Conservation (phyloP, 2,888 invertebrate species). For the Adelphocoris suturalis region DNA sequence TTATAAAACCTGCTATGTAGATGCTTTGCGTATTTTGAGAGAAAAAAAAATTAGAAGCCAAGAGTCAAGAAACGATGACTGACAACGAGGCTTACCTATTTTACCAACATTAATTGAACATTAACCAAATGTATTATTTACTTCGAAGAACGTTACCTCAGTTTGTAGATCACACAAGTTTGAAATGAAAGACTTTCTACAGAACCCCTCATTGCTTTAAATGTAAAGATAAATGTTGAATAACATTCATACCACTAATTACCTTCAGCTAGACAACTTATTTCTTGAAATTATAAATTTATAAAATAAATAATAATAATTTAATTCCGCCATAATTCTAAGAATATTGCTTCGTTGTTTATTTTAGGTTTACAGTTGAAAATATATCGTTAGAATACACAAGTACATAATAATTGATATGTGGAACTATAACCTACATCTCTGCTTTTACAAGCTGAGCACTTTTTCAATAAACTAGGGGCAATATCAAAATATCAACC, state of each 20-base stretch:
- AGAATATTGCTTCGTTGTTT: conserved; percentile 24
- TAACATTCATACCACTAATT: neutral
- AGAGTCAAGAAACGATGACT: neutral
- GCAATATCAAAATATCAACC: conserved; percentile 5
- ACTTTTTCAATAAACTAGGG: neutral
- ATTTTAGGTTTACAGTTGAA: neutral
- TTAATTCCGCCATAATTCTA: neutral
- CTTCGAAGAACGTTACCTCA: neutral
- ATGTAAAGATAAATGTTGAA: neutral
- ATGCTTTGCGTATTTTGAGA: no score
- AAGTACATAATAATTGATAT: neutral
- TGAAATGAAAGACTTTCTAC: conserved; percentile 45
- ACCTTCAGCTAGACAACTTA: neutral
- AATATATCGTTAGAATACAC: neutral
- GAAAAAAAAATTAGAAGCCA: no score
- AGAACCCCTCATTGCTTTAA: neutral
- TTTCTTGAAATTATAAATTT: neutral
- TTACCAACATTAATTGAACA: neutral
- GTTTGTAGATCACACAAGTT: conserved; percentile 37
- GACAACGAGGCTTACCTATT: neutral
- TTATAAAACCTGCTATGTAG: no score
- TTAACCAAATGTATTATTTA: no score
- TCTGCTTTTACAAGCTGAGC: conserved; percentile 25
- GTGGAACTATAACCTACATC: neutral
- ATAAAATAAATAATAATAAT: neutral